Percentiles rank a stretch among this genome's conserved stretches.
Evolutionary conservation across 2,888 invertebrate genomes (phyloP).

Genomic region (Hyles lineata): DNA sequence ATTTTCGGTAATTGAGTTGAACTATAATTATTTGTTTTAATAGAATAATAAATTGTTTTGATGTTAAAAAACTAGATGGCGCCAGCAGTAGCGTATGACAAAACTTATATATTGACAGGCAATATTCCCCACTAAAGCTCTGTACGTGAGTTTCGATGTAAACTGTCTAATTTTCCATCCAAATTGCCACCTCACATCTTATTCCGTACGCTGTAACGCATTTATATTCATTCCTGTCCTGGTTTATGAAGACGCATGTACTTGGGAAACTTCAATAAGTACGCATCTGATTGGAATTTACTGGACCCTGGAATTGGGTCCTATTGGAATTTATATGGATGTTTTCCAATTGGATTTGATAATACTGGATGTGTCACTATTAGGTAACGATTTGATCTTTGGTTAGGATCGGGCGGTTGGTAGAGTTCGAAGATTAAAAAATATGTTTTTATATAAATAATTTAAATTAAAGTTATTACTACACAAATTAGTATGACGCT

Average conservation of each 20-base stretch:
- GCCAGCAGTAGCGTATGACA: slow-evolving; percentile 44
- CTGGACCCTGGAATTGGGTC: slow-evolving; percentile 38
- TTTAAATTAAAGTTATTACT: too few species aligned
- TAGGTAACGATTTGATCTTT: background rate
- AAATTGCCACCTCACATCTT: slow-evolving; percentile 79
- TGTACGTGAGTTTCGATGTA: slow-evolving; percentile 76
- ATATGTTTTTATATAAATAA: too few species aligned
- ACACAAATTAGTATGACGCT: too few species aligned
- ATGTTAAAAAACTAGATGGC: slow-evolving; percentile 58
- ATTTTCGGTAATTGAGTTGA: background rate
- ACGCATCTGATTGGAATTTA: slow-evolving; percentile 53
- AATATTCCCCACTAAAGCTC: slow-evolving; percentile 48
- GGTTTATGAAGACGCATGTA: slow-evolving; percentile 73
- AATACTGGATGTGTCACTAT: slow-evolving; percentile 9
- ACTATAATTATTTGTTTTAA: background rate
- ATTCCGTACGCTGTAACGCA: slow-evolving; percentile 66
- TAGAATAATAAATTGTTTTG: background rate
- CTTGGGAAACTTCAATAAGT: slow-evolving; percentile 63
- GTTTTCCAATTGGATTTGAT: slow-evolving; percentile 15
- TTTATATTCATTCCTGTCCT: slow-evolving; percentile 76
- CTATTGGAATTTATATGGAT: slow-evolving; percentile 46
- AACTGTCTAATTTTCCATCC: slow-evolving; percentile 77
- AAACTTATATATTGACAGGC: slow-evolving; percentile 33
- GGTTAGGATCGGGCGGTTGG: background rate
- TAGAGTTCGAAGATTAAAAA: too few species aligned